Conservation (phyloP, 2,888 invertebrate genomes). For the Phalera bucephala region DNA sequence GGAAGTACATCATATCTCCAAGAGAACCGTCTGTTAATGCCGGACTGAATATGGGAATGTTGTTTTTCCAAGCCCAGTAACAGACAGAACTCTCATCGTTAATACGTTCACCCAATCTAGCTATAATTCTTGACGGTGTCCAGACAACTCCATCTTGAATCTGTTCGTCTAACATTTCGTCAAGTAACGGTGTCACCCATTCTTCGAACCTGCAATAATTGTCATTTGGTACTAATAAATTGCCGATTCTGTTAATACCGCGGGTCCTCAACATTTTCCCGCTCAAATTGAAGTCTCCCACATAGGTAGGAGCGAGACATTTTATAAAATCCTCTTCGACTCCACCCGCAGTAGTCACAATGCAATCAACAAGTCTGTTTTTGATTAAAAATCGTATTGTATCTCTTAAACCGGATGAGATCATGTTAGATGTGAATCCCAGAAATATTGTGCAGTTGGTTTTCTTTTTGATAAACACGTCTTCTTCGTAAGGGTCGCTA, state of each 20-base stretch:
- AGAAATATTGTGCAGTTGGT: conserved; percentile 97
- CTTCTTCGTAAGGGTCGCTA: conserved; percentile 87
- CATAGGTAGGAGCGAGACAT: conserved; percentile 96
- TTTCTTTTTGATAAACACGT: conserved; percentile 90
- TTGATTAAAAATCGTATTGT: conserved; percentile 89
- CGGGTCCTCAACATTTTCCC: conserved; percentile 91
- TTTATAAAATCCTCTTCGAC: conserved; percentile 99
- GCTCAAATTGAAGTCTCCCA: conserved; percentile 94
- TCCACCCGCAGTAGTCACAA: conserved; percentile 99
- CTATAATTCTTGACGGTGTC: conserved; percentile 88
- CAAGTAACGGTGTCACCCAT: conserved; percentile 97
- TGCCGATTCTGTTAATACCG: conserved; percentile 94
- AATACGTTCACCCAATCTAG: conserved; percentile 94
- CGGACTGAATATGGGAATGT: conserved; percentile 98
- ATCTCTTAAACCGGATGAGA: conserved; percentile 97
- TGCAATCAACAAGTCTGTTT: conserved; percentile 92
- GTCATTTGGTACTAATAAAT: conserved; percentile 97
- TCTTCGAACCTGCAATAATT: conserved; percentile 99
- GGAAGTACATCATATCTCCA: conserved; percentile 99
- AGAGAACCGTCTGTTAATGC: conserved; percentile 98
- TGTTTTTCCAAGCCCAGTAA: conserved; percentile 98
- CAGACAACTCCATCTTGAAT: conserved; percentile 88
- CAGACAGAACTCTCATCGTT: conserved; percentile 95
- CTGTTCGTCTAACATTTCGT: conserved; percentile 95
- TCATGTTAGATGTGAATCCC: conserved; percentile 98